These are phyloP conservation scores for Peromyscus californicus DNA, from an alignment of 2,113 vertebrate species.

Conservation along the genomic window DNA sequence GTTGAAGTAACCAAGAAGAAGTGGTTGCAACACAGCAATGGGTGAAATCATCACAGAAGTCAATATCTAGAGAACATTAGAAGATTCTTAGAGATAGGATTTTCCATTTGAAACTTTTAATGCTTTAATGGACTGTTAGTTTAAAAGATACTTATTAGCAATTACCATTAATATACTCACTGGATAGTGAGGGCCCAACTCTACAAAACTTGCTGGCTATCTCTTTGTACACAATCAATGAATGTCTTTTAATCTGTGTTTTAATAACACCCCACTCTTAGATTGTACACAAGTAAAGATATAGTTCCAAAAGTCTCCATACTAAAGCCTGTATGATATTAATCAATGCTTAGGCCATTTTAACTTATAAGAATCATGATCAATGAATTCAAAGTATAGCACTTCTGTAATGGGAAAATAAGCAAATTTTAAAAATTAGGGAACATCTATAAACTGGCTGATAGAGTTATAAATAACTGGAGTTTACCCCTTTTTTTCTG, in stretches of 20 bases:
- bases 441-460: not conserved
- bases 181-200: not conserved
- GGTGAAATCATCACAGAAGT: not conserved
- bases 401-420: not conserved
- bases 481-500: not conserved
- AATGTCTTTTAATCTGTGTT: not conserved
- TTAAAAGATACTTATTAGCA: slow-evolving; percentile 59
- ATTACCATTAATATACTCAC: slow-evolving; percentile 20
- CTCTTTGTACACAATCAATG: not conserved
- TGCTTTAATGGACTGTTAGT: slow-evolving; percentile 54
- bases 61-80: slow-evolving; percentile 21
- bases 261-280: not conserved
- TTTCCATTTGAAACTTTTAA: slow-evolving; percentile 1
- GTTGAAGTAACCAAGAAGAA: not conserved
- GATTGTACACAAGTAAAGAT: not conserved
- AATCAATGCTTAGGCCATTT: not conserved
- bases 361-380: not conserved
- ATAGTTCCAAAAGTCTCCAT: not conserved
- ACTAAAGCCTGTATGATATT: not conserved
- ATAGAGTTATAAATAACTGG: not conserved
- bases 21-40: not conserved
- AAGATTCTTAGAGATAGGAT: slow-evolving; percentile 16
- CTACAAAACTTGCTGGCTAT: not conserved
- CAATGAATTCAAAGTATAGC: not conserved
- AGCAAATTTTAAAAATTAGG: not conserved